phyloP scores from a whole-genome alignment of 2,113 vertebrate species.

The Pygoscelis antarcticus region DNA sequence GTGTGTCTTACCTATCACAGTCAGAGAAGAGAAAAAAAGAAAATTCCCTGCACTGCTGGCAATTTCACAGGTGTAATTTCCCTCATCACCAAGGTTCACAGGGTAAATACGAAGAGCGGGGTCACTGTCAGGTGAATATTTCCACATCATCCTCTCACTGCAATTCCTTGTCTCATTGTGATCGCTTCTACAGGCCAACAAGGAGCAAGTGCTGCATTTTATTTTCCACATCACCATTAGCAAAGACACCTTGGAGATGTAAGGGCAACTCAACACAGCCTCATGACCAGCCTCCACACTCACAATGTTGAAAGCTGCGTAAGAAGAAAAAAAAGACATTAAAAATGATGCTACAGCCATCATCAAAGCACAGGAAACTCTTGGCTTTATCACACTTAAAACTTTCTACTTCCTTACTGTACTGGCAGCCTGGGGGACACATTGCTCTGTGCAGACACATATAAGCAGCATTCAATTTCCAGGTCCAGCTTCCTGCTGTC shows the following conservation, averaged over 20 bases:
- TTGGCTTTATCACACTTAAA: neutral
- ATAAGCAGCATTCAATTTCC: neutral
- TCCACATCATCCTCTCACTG: constrained; percentile 28
- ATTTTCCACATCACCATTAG: neutral
- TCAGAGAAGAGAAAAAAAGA: neutral
- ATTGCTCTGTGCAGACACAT: neutral
- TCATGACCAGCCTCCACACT: neutral
- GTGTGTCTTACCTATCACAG: constrained; percentile 57
- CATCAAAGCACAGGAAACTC: neutral
- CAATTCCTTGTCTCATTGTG: neutral
- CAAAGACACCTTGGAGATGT: rapidly evolving
- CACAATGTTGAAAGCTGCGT: neutral
- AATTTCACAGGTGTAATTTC: constrained; percentile 36
- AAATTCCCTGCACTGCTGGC: neutral
- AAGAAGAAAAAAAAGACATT: neutral
- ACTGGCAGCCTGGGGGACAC: neutral
- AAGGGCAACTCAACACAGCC: constrained; percentile 33
- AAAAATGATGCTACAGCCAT: neutral
- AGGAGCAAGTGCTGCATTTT: neutral
- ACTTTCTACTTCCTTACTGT: neutral
- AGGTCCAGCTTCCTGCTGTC: neutral
- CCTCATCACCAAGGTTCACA: constrained; percentile 36
- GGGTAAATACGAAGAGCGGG: constrained; percentile 21
- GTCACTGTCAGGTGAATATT: neutral
- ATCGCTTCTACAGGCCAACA: neutral